Base-by-base conservation (phyloP, 1,140 invertebrate genomes). In the Cyphomyrmex costatus region DNA sequence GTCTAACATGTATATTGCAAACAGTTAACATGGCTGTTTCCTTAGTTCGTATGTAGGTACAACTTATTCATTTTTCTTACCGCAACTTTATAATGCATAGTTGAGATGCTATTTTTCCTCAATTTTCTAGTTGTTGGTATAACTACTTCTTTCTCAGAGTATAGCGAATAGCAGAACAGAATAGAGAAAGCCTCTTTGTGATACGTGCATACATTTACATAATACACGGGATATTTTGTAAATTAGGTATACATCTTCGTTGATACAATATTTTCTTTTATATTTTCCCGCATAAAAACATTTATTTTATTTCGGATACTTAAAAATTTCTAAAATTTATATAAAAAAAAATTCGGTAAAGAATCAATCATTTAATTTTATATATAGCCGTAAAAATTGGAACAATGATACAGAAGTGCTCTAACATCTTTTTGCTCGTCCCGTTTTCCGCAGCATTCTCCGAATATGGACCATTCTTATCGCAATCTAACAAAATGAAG, bases 121-220 rank as follows among this genome's bases (percentile, higher is more conserved):
- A 21, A n/a, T 66, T 66, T 66, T 42, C 63, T 66, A 36, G n/a
- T 42, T 21, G 63, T 10, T 21, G n/a, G 8, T 36, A 21, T 12
- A 42, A 42, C 36, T 66, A 66, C 1, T 66, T 42, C 36, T 66
- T 65, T 42, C 12, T 66, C n/a, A 21, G n/a, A 66, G 10, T 68
- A 2, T 24, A 68, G 0, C 19, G 21, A 68, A 49, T 49, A 68
- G 12, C 12, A 36, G 33, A 6, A 16, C 3, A 46, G 12, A 68
- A 65, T 21, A 21, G 8, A 4, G n/a, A 33, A 66, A 21, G 21
- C 19, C 19, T 66, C 63, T 36, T 21, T 66, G 8, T 36, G 61
- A 65, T 66, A 68, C 3, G 8, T 68, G n/a, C n/a, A 49, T 8
- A 49, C 21, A 68, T 68, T 49, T 68, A 24, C 21, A 49, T 66